phyloP scores from a whole-genome alignment of 2,888 invertebrate genomes.

The Serrognathus titanus region DNA sequence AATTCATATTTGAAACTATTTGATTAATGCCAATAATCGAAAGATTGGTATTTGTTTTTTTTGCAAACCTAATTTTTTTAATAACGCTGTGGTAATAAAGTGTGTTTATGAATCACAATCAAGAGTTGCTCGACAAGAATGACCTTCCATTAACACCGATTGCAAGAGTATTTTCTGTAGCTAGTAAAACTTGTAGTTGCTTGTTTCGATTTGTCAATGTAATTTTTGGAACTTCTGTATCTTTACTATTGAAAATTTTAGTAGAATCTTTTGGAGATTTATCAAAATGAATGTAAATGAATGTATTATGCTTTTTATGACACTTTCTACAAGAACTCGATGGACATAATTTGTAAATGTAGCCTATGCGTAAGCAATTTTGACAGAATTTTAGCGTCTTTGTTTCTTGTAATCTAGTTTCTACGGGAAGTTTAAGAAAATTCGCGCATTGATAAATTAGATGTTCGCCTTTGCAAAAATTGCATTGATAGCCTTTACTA shows the following conservation, averaged over 20 bases:
- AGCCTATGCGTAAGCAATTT: neutral
- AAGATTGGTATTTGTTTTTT: too few relatives aligned
- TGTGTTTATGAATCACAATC: neutral
- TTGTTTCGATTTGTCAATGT: neutral
- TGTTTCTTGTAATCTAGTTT: neutral
- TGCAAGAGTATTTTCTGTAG: neutral
- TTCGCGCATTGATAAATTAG: neutral
- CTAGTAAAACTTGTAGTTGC: neutral
- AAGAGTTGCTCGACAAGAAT: neutral
- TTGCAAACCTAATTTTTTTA: neutral
- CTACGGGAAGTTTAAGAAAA: neutral
- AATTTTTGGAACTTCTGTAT: neutral
- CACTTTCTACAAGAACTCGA: neutral
- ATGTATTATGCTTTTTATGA: neutral
- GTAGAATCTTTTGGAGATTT: neutral
- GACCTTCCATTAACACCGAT: neutral
- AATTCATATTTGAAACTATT: neutral
- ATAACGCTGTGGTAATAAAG: neutral
- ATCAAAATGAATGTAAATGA: neutral
- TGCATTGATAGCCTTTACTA: neutral
- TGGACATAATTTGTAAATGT: neutral
- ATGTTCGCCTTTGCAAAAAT: neutral
- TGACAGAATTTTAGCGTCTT: neutral
- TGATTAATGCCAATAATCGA: too few relatives aligned
- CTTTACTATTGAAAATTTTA: neutral